These are phyloP conservation scores for Machimus atricapillus DNA, from an alignment of 2,888 invertebrate species.

Conservation along the genomic window DNA sequence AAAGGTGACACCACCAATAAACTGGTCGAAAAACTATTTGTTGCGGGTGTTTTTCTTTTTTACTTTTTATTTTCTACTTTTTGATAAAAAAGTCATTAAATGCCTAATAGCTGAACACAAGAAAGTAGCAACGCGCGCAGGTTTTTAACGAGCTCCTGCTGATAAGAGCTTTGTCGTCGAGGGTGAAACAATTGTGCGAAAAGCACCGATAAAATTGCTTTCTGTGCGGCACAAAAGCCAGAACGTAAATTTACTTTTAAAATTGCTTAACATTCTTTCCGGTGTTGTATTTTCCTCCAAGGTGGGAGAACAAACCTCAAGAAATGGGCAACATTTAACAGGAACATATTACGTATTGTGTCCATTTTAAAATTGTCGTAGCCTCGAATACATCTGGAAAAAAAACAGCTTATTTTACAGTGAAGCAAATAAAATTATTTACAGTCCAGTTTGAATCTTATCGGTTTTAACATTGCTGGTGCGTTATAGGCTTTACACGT, in stretches of 20 bases:
- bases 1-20: not conserved
- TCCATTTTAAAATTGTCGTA: not conserved
- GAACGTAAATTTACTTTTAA: conserved; percentile 26
- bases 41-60: not conserved
- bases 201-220: conserved; percentile 13
- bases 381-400: not conserved
- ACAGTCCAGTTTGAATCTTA: not conserved
- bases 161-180: conserved; percentile 2
- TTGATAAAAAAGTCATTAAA: conserved; percentile 27
- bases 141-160: not conserved
- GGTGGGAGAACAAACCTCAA: not conserved
- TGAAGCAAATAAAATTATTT: conserved; percentile 5
- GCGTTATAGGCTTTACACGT: not conserved
- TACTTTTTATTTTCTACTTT: not conserved
- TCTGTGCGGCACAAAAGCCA: conserved; percentile 9
- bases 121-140: not conserved
- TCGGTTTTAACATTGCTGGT: not conserved
- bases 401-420: not conserved
- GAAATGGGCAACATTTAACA: not conserved
- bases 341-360: not conserved
- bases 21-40: not conserved
- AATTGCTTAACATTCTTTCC: conserved; percentile 22
- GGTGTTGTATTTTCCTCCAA: not conserved
- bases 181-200: conserved; percentile 32
- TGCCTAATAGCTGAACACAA: not conserved